Percentiles rank a stretch among this genome's conserved stretches.
These are phyloP conservation scores for Choloepus didactylus DNA, from an alignment of 2,797 vertebrate genomes.

Conservation along the genomic window DNA sequence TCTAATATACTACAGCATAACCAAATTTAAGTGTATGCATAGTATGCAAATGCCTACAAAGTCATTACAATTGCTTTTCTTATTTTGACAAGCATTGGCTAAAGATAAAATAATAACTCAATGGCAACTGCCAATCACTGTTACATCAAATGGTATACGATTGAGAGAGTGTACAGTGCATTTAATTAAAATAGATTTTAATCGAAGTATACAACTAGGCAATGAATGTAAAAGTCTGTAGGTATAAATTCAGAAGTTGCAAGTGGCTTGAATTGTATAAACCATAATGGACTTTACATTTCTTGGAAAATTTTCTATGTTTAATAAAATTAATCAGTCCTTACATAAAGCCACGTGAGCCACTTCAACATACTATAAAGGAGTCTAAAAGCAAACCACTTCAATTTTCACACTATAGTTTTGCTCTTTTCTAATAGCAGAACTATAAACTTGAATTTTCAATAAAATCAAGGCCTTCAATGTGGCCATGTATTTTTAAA, in stretches of 20 bases:
- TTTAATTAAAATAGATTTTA: conserved; percentile 19
- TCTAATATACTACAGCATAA: background rate
- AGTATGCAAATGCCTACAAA: background rate
- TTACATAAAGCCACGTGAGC: conserved; percentile 48
- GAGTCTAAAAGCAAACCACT: conserved; percentile 61
- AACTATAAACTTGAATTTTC: conserved; percentile 71
- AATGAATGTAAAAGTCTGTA: background rate
- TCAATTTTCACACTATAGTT: conserved; percentile 18
- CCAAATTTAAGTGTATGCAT: background rate
- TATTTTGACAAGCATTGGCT: conserved; percentile 37
- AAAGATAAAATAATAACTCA: conserved; percentile 36
- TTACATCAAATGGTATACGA: background rate
- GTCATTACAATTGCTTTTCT: background rate
- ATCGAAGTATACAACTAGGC: background rate
- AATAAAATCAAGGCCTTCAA: conserved; percentile 65
- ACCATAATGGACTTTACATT: conserved; percentile 37
- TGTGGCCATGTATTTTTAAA: conserved; percentile 72
- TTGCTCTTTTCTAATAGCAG: conserved; percentile 63
- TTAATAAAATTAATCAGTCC: conserved; percentile 64
- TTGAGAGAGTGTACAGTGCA: background rate
- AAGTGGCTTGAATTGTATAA: background rate
- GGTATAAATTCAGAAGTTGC: conserved; percentile 25
- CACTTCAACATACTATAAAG: conserved; percentile 1
- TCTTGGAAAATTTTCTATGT: conserved; percentile 39
- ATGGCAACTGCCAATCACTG: background rate